Evolutionary conservation across 2,113 vertebrate species (phyloP).

Genomic region (Oncorhynchus masou): DNA sequence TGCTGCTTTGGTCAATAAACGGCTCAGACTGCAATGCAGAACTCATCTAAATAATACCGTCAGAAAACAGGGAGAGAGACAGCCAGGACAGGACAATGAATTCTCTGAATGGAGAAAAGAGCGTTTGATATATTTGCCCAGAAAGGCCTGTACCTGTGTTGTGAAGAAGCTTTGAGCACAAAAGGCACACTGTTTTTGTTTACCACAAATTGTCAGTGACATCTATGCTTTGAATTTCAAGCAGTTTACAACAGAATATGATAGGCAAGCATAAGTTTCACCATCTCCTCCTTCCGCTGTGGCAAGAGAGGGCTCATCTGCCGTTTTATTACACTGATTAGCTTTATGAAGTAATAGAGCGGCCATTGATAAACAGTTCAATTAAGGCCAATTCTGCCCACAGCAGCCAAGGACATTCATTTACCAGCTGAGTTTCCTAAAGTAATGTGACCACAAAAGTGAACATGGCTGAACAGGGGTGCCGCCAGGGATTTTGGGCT

Average conservation of each 20-base stretch:
- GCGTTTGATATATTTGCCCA: slow-evolving; percentile 44
- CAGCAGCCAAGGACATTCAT: too few relatives aligned
- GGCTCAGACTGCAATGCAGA: slow-evolving; percentile 59
- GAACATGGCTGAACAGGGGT: not conserved
- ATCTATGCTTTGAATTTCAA: slow-evolving; percentile 47
- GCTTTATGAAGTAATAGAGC: too few relatives aligned
- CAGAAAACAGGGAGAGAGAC: slow-evolving; percentile 35
- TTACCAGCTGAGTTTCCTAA: too few relatives aligned
- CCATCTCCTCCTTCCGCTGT: not conserved
- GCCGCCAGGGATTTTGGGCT: too few relatives aligned
- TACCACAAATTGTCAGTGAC: slow-evolving; percentile 38
- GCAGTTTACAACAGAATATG: not conserved
- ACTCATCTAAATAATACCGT: slow-evolving; percentile 52
- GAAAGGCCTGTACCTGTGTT: not conserved
- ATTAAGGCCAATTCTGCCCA: too few relatives aligned
- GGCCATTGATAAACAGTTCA: too few relatives aligned
- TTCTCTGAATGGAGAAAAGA: slow-evolving; percentile 26
- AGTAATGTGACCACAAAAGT: slow-evolving; percentile 6
- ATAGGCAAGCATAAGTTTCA: not conserved
- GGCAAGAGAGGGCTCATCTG: not conserved
- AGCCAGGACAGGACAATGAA: not conserved
- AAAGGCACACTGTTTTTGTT: slow-evolving; percentile 36
- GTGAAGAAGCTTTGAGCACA: slow-evolving; percentile 11
- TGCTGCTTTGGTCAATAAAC: slow-evolving; percentile 69
- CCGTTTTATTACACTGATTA: too few relatives aligned